Evolutionary conservation across 2,888 invertebrate species (phyloP), one percentile per base, ranked within the genome.

Genomic region (Eilema griseolum): DNA sequence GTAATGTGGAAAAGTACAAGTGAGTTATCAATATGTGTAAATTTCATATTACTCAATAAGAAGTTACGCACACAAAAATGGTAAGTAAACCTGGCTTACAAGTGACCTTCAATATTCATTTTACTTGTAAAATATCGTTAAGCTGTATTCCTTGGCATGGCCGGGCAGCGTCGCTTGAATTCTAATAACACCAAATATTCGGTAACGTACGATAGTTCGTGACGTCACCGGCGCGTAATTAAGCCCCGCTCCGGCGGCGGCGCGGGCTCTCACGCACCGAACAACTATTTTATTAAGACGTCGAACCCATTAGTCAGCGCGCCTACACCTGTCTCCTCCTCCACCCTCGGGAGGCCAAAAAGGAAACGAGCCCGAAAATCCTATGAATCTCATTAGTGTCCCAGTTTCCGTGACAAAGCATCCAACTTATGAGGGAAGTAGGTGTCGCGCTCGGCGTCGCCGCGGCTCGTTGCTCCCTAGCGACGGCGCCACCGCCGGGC

Each of bases 111-210:
- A 41, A 52, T 52, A 52, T 52, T n/a, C n/a, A n/a, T 52, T 52
- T 52, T n/a, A n/a, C 20, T n/a, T 46, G 8, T 46, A n/a, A 7
- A n/a, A 20, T 52, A 52, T 26, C 59, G 16, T 20, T 26, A 12
- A 57, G 57, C 26, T 4, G 24, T 20, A 52, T 52, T 46, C 20
- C 46, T 16, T 3, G 52, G 8, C 52, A 10, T 52, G 52, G 7
- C 52, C 4, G 26, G 12, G 3, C 16, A 31, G 69, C 65, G 56
- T 69, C 24, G 63, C 7, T 37, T 59, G 28, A 78, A 75, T 81
- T 60, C 37, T 70, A 73, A 73, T 75, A 70, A 65, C 71, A 66
- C 71, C 31, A 63, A 69, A 66, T 66, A 67, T 70, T 70, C 61
- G 66, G 23, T 61, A 61, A 75, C 56, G 72, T 60, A 67, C 69